Percentiles rank a stretch among this genome's conserved stretches.
Conservation (phyloP, 2,113 vertebrate genomes). For the Neolamprologus sp. region DNA sequence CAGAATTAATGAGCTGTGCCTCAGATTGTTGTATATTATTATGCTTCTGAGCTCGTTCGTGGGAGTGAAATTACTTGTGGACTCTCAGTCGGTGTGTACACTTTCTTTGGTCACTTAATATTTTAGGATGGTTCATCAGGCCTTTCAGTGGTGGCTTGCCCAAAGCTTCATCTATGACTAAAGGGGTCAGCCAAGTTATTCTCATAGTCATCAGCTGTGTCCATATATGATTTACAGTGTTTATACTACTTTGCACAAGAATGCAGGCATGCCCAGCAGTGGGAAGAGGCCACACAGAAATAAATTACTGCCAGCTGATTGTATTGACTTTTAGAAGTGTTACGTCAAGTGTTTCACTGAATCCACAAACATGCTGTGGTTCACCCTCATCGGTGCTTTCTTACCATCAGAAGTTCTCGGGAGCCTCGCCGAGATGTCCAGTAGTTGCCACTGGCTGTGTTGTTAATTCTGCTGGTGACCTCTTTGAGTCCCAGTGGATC, state of each 20-base stretch:
- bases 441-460: neutral
- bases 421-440: neutral
- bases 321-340: neutral
- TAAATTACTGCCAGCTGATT: slow-evolving; percentile 5
- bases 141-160: neutral
- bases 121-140: neutral
- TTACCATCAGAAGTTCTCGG: neutral
- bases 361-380: neutral
- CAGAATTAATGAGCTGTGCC: slow-evolving; percentile 22
- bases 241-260: neutral
- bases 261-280: neutral
- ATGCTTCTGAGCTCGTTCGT: neutral
- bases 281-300: slow-evolving; percentile 13
- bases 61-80: neutral
- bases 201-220: neutral
- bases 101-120: neutral
- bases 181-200: slow-evolving; percentile 23
- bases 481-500: neutral
- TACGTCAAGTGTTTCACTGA: neutral
- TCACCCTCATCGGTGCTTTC: neutral
- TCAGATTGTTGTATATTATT: neutral
- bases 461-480: neutral
- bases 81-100: neutral
- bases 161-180: neutral
- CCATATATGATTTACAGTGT: slow-evolving; percentile 18